Percentiles rank a stretch among this genome's conserved stretches.
These are phyloP conservation scores for Noctua janthina DNA, from an alignment of 2,888 invertebrate species.

Conservation along the genomic window DNA sequence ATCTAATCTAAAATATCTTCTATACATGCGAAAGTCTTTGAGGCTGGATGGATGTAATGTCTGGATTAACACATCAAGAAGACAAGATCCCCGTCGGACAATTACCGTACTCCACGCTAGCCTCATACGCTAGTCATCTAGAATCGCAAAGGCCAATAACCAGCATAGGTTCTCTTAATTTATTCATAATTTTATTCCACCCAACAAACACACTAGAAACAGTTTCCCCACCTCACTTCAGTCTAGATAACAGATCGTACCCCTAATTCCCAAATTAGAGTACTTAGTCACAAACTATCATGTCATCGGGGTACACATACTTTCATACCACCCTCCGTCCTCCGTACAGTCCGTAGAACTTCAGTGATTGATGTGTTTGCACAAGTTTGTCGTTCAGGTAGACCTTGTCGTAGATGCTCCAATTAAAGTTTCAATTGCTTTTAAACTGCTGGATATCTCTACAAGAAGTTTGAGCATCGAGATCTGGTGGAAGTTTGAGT, in stretches of 20 bases:
- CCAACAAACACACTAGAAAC: neutral
- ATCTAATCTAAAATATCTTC: neutral
- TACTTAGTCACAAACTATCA: conserved; percentile 40
- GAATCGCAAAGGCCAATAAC: neutral
- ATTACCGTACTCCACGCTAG: no score
- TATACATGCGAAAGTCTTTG: neutral
- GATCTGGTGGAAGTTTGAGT: conserved; percentile 21
- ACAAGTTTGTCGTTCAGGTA: conserved; percentile 51
- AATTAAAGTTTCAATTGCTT: conserved; percentile 67
- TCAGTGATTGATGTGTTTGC: conserved; percentile 61
- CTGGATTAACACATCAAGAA: neutral
- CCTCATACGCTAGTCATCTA: neutral
- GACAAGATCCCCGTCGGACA: no score
- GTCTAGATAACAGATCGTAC: conserved; percentile 1
- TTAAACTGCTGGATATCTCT: conserved; percentile 39
- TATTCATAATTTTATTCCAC: neutral
- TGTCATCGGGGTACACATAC: conserved; percentile 31
- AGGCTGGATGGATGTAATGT: neutral
- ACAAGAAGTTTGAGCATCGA: conserved; percentile 33
- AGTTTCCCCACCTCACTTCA: neutral
- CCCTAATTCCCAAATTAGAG: conserved; percentile 44
- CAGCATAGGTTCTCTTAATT: neutral
- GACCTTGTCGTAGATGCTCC: conserved; percentile 43
- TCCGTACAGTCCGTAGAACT: conserved; percentile 41
- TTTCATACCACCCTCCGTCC: conserved; percentile 14